A percentile compares a stretch with the other conserved stretches of the same genome.
Evolutionary conservation across 2,113 vertebrate genomes (phyloP).

Genomic region (Todiramphus chloris): DNA sequence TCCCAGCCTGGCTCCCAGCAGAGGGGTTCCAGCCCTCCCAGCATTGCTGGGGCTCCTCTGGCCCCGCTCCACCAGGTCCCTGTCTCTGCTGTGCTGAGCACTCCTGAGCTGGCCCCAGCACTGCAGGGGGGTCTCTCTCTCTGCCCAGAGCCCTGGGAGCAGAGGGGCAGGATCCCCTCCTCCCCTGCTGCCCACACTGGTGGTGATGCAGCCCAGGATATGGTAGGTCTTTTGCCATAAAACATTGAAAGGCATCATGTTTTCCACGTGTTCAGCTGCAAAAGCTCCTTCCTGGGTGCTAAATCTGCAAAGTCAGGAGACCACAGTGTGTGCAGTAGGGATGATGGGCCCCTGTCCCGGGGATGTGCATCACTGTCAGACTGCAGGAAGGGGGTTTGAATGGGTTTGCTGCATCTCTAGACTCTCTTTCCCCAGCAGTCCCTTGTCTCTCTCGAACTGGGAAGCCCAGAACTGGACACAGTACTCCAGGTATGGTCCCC

Average conservation of each 20-base stretch:
- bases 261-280: background rate
- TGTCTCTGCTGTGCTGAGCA: too few species aligned
- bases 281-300: fast-evolving
- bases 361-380: too few species aligned
- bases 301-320: background rate
- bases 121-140: too few species aligned
- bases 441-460: background rate
- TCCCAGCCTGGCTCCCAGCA: too few species aligned
- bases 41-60: too few species aligned
- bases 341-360: fast-evolving
- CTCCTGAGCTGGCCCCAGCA: too few species aligned
- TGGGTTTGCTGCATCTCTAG: background rate
- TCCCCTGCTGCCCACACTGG: too few species aligned
- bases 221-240: background rate
- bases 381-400: background rate
- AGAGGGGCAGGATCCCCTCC: too few species aligned
- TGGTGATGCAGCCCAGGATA: too few species aligned
- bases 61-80: too few species aligned
- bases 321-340: fast-evolving
- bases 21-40: too few species aligned
- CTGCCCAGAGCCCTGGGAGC: too few species aligned
- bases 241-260: background rate
- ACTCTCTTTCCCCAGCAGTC: background rate
- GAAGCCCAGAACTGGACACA: background rate
- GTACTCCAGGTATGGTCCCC: background rate